Evolutionary conservation across 2,797 vertebrate species (phyloP).

Genomic region (Sebastes steindachneri): DNA sequence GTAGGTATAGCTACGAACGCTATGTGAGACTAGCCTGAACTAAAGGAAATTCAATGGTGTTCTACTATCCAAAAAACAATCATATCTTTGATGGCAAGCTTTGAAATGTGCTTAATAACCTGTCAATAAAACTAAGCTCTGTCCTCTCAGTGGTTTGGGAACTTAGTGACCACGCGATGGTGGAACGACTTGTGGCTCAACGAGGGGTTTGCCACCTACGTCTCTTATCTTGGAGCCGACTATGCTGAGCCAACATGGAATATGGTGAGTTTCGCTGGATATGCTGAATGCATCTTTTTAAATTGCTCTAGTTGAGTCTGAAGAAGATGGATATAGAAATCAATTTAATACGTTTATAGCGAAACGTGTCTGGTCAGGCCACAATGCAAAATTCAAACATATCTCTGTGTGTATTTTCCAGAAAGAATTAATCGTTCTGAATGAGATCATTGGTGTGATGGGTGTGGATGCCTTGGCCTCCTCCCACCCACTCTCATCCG

Average conservation of each 20-base stretch:
- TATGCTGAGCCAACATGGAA: slow-evolving; percentile 79
- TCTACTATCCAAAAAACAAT: background rate
- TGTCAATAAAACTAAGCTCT: slow-evolving; percentile 9
- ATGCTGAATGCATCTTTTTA: background rate
- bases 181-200: slow-evolving; percentile 98
- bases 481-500: slow-evolving; percentile 87
- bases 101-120: background rate
- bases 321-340: background rate
- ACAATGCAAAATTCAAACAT: background rate
- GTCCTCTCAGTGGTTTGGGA: slow-evolving; percentile 93
- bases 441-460: slow-evolving; percentile 85
- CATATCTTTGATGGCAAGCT: background rate
- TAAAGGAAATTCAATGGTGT: background rate
- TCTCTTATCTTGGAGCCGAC: slow-evolving; percentile 90
- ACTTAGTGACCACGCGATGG: slow-evolving; percentile 92
- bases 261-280: slow-evolving; percentile 80
- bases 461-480: slow-evolving; percentile 82
- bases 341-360: background rate
- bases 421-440: slow-evolving; percentile 88
- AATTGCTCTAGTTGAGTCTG: background rate
- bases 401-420: slow-evolving; percentile 56
- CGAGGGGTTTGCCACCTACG: slow-evolving; percentile 93
- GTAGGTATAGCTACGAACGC: no score
- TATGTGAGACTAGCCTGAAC: no score
- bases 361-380: background rate